Conservation (phyloP, 2,797 vertebrate genomes). For the Scleropages formosus region DNA sequence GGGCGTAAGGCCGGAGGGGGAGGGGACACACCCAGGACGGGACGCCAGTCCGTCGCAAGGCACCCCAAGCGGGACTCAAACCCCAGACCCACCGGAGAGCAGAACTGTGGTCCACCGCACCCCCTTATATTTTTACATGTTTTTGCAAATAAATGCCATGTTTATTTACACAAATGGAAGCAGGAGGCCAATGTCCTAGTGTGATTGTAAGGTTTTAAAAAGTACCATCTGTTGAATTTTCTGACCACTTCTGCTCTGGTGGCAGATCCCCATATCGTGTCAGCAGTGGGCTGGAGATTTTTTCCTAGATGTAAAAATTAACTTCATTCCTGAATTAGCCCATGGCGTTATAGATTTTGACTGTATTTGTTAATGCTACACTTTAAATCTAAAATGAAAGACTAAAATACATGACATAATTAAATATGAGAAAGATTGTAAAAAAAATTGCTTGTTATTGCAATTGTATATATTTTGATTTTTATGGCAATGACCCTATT, state of each 20-base stretch:
- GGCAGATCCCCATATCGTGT: neutral
- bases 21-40: no score
- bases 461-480: conserved; percentile 52
- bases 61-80: no score
- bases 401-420: neutral
- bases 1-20: no score
- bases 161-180: neutral
- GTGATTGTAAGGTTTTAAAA: neutral
- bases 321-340: neutral
- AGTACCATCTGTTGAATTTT: conserved; percentile 12
- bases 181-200: neutral
- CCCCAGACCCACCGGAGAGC: no score
- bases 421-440: conserved; percentile 10
- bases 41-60: no score
- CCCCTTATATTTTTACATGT: neutral
- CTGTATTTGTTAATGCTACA: neutral
- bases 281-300: neutral
- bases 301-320: neutral
- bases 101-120: neutral
- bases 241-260: neutral
- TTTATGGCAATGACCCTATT: conserved; percentile 59
- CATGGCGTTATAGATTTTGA: neutral
- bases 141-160: neutral
- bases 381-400: conserved; percentile 30
- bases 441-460: conserved; percentile 47